Conservation (phyloP, 2,113 vertebrate genomes). For the Coturnix japonica region DNA sequence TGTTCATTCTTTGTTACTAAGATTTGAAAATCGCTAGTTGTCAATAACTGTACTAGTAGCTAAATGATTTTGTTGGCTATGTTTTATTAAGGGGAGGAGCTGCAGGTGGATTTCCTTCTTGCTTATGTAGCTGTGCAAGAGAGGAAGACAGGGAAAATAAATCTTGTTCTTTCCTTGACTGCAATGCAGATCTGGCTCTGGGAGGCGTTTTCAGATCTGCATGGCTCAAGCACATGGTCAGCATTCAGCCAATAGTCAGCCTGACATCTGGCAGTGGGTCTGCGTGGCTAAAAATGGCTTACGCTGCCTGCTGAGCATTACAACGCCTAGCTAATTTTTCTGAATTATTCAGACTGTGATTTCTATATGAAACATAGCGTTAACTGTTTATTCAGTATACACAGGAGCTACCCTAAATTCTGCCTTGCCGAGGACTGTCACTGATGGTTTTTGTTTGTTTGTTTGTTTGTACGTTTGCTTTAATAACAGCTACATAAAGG, state of each 20-base stretch:
- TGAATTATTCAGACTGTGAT: not conserved
- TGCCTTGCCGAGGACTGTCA: not conserved
- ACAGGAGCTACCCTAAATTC: not conserved
- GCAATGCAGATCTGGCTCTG: conserved; percentile 74
- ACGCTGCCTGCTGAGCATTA: conserved; percentile 10
- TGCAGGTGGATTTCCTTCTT: conserved; percentile 40
- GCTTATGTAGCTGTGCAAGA: not conserved
- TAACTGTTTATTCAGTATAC: conserved; percentile 10
- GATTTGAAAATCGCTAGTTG: not conserved
- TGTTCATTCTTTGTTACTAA: not conserved
- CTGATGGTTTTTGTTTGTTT: not conserved
- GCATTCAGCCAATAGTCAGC: conserved; percentile 46
- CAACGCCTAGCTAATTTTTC: not conserved
- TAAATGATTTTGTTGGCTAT: not conserved
- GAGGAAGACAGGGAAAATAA: conserved; percentile 39
- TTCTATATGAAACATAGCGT: not conserved
- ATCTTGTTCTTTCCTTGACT: conserved; percentile 56
- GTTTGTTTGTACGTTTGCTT: not conserved
- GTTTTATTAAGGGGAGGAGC: not conserved
- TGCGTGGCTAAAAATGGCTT: not conserved
- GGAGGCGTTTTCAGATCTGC: conserved; percentile 50
- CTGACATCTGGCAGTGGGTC: conserved; percentile 32
- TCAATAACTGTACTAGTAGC: not conserved
- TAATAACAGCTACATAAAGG: not conserved
- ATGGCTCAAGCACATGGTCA: conserved; percentile 10